Evolutionary conservation across 2,113 vertebrate genomes (phyloP), one percentile per base, ranked within the genome.

Genomic region (Oryzias javanicus): DNA sequence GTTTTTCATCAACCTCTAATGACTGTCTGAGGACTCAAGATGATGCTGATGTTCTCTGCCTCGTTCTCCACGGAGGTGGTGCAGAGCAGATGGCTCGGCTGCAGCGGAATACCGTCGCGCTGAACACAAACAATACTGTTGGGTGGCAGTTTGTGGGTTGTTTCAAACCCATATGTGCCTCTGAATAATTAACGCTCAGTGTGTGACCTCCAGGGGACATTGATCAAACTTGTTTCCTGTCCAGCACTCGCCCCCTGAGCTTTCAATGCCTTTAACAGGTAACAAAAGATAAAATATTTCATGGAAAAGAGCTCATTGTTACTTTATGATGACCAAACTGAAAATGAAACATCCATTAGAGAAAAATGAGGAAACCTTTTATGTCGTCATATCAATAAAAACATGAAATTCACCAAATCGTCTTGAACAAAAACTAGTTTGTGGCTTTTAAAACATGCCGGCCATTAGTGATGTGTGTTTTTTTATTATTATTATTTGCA

Each of bases 161-260:
- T 77, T 63, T 68, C 65, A 77, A 81, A 74, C 57, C 50, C 60
- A 24, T 51, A 65, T 56, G 56, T 66, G 35, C 35, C 25, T 68
- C 56, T 80, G 29, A 82, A 79, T 85, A 69, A 77, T 86, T 60
- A 54, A 85, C 73, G 17, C 64, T 66, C 29, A 20, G 47, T 63
- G 67, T 68, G 29, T 64, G 81, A 72, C 71, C 86, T 85, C 66
- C 16, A 50, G 27, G 53, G 56, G 44, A 46, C 46, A 64, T 47
- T 64, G 78, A 75, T 49, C 35, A 3, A 68, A 78, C 61, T 67
- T 71, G 60, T 73, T 72, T 84, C 57, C 27, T 69, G 70, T 47
- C 42, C 40, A 49, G 48, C 41, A 50, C 18, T 44, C 52, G 60
- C 59, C 44, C 60, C 17, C 14, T 55, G 17, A 40, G 16, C 53